Base-by-base conservation (phyloP, 2,797 vertebrate species). In the Percopsis omiscomaycus region DNA sequence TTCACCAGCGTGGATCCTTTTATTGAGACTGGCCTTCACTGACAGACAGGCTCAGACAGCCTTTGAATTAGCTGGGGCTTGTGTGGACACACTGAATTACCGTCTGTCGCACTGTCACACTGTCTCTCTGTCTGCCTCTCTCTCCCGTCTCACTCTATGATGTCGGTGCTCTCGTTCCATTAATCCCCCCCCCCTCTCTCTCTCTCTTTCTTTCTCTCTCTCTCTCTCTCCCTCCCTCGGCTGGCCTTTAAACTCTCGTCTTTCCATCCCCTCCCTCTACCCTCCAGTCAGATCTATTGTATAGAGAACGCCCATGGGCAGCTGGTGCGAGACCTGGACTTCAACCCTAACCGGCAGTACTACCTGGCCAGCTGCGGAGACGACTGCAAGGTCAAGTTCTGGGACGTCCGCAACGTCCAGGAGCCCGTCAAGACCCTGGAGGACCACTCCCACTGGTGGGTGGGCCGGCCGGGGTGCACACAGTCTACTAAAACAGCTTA, bases 301-400 rank as follows among this genome's bases (percentile, higher is more conserved):
- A 95, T 99, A 32, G 97, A 98, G 88, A 98, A 93, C n/a, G 96
- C 97, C 64, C 97, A 99, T 0, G 95, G 97, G 78, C 97, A 98
- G 92, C 93, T 99, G 92, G 96, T 98, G 74, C 93, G 97, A 59
- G 97, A 98, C 93, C 92, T 99, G 56, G 97, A 99, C 90, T 98
- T 98, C 86, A 99, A 99, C 91, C 97, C 97, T 69, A 99, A 99
- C 90, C 96, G 95, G 65, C 97, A 99, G 83, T 99, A 99, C 91
- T 98, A 96, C 90, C 85, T 99, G 79, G 94, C 96, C 74, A 98
- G 95, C 94, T 99, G 97, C 0, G 97, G 97, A 52, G 97, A 98
- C 44, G 97, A 98, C 94, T 98, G 97, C 92, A 98, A 95, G 92
- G 97, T 98, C 90, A 98, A 96, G 89, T 99, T 99, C 92, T 99